Base-by-base conservation (phyloP, 2,888 invertebrate species). In the Dendrolimus pini region DNA sequence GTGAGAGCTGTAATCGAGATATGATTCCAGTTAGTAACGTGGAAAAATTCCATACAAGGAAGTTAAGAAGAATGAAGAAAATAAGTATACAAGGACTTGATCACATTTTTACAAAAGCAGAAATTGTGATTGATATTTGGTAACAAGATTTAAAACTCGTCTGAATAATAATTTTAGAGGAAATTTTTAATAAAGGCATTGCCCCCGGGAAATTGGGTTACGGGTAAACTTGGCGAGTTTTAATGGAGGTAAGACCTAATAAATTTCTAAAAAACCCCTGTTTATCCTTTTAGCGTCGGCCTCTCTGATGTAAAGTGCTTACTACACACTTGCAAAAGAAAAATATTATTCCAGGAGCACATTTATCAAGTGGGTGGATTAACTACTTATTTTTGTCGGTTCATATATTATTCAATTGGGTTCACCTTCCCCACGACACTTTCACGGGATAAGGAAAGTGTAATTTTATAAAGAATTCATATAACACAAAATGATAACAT, bases 361-460 rank as follows among this genome's bases (percentile, higher is more conserved):
- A 47, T 47, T 47, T 65, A 64, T 65, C 64, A 63, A 58, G 58
- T 47, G 61, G 59, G 60, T 59, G 62, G 63, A 65, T 66, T 65
- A 63, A 62, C 59, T 66, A 61, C 66, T 65, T 68, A 65, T 60
- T 62, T 62, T 61, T 64, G 65, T 66, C 66, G 58, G 65, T 62
- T 63, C 69, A 63, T 69, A 63, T 67, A 64, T 65, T 69, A 68
- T 70, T 65, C 67, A 67, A 61, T 62, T 60, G 56, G 59, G 64
- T 55, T 62, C 58, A 60, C 57, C 58, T 61, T 65, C 66, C 65
- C 61, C 64, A 60, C 60, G 59, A 60, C 56, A 59, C 61, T 64
- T 59, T 59, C 60, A 30, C 41, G 42, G 58, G 41, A 41, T 41
- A 56, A 56, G 53, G 56, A 53, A 53, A 53, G 53, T 41, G 52